Base-by-base conservation (phyloP, 2,797 vertebrate genomes). In the Gambelia wislizenii region DNA sequence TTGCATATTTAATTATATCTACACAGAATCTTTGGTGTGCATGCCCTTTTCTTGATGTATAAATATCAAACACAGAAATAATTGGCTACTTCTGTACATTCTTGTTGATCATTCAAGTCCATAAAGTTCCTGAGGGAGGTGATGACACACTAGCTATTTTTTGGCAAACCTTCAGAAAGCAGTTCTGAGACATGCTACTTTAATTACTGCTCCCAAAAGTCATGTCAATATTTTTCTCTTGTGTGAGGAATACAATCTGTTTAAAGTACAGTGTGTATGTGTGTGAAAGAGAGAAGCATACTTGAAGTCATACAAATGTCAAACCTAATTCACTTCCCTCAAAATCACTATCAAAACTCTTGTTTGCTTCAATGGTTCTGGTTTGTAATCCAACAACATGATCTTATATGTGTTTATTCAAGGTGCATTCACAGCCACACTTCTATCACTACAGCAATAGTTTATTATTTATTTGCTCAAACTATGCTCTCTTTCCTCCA, bases 91-190 rank as follows among this genome's bases (percentile, higher is more conserved):
- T 59, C 90, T 56, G 30, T 27, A 36, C 8, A 25, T 56, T 8
- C 33, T 22, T 0, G 0, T 52, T 72, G 25, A 30, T 4, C 30
- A 22, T 0, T 49, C 42, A 47, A 1, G 7, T 52, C n/a, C 52
- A 70, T 44, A 59, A 85, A 36, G 8, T 84, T 75, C n/a, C 42
- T 30, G 59, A 20, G 33, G 33, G 25, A 30, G 89, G 52, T 44
- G 6, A 0, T 64, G 56, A 30, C 59, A 0, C 30, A 33, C 67
- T 75, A 1, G 27, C 2, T 4, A 30, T 8, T 3, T 33, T 27
- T 18, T 49, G 47, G 6, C 64, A 36, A 25, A 80, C 36, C 1
- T 1, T 10, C 56, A 2, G 7, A 61, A 49, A 0, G 0, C 0
- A 84, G 5, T 3, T 52, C n/a, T 81, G 67, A 59, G 49, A 36